Conservation (phyloP, 2,888 invertebrate species). For the Rhogogaster chlorosoma region DNA sequence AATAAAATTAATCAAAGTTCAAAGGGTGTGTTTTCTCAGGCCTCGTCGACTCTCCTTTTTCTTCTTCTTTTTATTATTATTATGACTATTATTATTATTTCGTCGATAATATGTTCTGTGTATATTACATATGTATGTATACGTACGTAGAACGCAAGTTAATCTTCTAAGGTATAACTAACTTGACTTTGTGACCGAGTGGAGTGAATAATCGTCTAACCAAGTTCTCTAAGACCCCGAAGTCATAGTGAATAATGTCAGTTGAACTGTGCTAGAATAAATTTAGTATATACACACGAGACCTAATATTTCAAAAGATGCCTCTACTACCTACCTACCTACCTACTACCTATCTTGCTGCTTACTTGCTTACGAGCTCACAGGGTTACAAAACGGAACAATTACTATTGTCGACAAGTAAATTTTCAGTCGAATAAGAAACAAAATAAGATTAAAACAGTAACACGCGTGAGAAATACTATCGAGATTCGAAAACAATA, state of each 20-base stretch:
- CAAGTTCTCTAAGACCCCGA: constrained; percentile 36
- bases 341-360: neutral
- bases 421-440: neutral
- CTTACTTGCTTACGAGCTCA: neutral
- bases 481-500: neutral
- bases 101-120: neutral
- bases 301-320: constrained; percentile 36
- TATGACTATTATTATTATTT: neutral
- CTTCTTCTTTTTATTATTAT: neutral
- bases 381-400: constrained; percentile 16
- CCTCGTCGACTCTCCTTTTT: neutral
- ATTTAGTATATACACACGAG: constrained; percentile 26
- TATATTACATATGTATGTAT: neutral
- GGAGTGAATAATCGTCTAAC: constrained; percentile 39
- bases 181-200: constrained; percentile 40
- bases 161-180: constrained; percentile 35
- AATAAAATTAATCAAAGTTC: constrained; percentile 17
- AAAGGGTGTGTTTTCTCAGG: constrained; percentile 9
- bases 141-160: constrained; percentile 12
- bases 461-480: constrained; percentile 1
- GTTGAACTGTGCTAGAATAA: constrained; percentile 34
- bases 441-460: neutral
- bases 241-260: constrained; percentile 39
- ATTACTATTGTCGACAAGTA: neutral
- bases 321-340: neutral